Evolutionary conservation across 2,797 vertebrate species (phyloP), one percentile per base, ranked within the genome.

Genomic region (Gallinago nigripennis): DNA sequence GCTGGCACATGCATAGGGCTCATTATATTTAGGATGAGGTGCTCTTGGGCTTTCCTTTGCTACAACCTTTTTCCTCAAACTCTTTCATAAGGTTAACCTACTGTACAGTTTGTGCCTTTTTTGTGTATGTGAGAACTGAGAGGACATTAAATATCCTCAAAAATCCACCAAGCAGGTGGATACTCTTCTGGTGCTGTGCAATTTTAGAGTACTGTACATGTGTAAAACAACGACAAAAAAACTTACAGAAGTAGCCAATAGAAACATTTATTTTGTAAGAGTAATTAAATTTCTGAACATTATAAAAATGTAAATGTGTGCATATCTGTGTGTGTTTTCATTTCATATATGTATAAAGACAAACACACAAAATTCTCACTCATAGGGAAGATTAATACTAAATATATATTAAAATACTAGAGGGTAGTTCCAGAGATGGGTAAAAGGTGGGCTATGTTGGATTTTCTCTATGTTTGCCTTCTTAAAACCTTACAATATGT

Each of bases 241-340:
- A 7, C 21, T 50, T 72, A 84, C 23, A 66, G 54, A 86, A 82
- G 43, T 86, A 84, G 46, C 51, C 35, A 70, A 57, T n/a, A 92
- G 30, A 82, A 75, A 54, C 85, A 33, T 83, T 95, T 93, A 80
- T 83, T 93, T 93, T 89, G 45, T 64, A 94, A 93, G 27, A 94
- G 61, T 46, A 89, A 95, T 96, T 95, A 96, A 92, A 94, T 68
- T 86, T 84, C 41, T 87, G 86, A 92, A 90, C 39, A 71, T 68
- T 58, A 79, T 75, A 23, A 82, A 94, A 91, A 82, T 3, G 8
- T 63, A 50, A 73, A n/a, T 18, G 3, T 53, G 19, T 63, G 21
- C 17, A 9, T 45, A 1, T 80, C 3, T 43, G 6, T 51, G 6
- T 39, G 35, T 31, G 57, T 69, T 10, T 64, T 75, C 33, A 39